Percentiles rank a stretch among this genome's conserved stretches.
Evolutionary conservation across 2,888 invertebrate genomes (phyloP).

Genomic region (Chironomus tentans): DNA sequence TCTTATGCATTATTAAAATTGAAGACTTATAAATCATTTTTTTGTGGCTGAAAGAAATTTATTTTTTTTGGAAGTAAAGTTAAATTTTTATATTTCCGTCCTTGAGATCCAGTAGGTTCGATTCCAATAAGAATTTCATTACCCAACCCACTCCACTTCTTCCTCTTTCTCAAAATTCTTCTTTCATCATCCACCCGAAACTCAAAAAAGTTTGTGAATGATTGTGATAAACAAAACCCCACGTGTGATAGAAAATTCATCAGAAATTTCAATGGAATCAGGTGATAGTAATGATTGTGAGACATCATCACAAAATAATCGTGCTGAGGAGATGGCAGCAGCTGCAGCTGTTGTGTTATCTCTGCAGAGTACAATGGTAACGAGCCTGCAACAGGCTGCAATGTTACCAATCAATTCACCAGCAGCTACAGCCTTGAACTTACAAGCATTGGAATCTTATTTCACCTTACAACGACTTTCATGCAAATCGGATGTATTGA

Average conservation of each 20-base stretch:
- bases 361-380: slow-evolving; percentile 76
- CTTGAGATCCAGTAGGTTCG: too few relatives aligned
- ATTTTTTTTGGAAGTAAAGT: too few relatives aligned
- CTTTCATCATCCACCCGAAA: background rate
- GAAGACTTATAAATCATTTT: too few relatives aligned
- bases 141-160: too few relatives aligned
- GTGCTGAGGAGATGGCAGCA: slow-evolving; percentile 48
- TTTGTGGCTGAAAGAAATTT: too few relatives aligned
- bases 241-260: slow-evolving; percentile 37
- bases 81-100: too few relatives aligned
- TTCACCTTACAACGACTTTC: slow-evolving; percentile 72
- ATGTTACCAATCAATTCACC: slow-evolving; percentile 72
- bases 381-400: slow-evolving; percentile 74
- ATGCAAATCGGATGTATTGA: slow-evolving; percentile 55
- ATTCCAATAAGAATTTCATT: too few relatives aligned
- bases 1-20: too few relatives aligned
- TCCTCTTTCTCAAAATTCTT: too few relatives aligned
- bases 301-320: slow-evolving; percentile 34
- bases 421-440: slow-evolving; percentile 73
- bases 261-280: slow-evolving; percentile 37
- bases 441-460: slow-evolving; percentile 80
- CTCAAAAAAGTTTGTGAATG: slow-evolving; percentile 18
- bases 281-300: slow-evolving; percentile 30
- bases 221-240: slow-evolving; percentile 22
- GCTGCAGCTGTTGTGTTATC: slow-evolving; percentile 65